Conservation (phyloP, 2,888 invertebrate species). For the Mimumesa dahlbomi region DNA sequence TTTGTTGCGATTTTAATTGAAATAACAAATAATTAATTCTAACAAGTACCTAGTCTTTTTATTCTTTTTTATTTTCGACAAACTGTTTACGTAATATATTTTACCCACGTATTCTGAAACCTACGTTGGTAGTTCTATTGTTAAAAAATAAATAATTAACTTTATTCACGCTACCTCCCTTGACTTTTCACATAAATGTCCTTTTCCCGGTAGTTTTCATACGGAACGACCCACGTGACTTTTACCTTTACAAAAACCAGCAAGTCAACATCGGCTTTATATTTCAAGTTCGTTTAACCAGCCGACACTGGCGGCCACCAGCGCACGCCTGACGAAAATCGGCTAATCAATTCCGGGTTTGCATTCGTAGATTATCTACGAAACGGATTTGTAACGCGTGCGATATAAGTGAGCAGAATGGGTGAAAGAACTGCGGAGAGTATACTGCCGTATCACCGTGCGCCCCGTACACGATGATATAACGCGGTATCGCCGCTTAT, state of each 20-base stretch:
- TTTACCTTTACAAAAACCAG: too few relatives aligned
- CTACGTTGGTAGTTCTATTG: not conserved
- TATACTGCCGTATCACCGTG: slow-evolving; percentile 41
- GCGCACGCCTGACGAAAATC: not conserved
- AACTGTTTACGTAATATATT: not conserved
- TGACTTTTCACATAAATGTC: too few relatives aligned
- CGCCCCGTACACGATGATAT: slow-evolving; percentile 59
- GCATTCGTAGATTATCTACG: slow-evolving; percentile 1
- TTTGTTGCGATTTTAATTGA: too few relatives aligned
- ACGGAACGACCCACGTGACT: too few relatives aligned
- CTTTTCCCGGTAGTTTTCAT: too few relatives aligned
- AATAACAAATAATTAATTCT: too few relatives aligned
- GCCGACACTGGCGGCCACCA: too few relatives aligned
- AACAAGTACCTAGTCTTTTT: too few relatives aligned
- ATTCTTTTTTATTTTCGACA: not conserved
- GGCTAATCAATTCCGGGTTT: not conserved
- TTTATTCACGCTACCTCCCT: too few relatives aligned
- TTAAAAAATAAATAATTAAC: too few relatives aligned
- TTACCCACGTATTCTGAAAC: not conserved
- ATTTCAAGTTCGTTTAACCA: not conserved
- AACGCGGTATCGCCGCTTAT: slow-evolving; percentile 58
- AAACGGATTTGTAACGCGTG: slow-evolving; percentile 16
- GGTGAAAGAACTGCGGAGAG: slow-evolving; percentile 56
- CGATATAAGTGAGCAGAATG: slow-evolving; percentile 25
- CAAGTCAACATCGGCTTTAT: not conserved